phyloP scores from a whole-genome alignment of 2,888 invertebrate genomes.

The Orgyia antiqua region DNA sequence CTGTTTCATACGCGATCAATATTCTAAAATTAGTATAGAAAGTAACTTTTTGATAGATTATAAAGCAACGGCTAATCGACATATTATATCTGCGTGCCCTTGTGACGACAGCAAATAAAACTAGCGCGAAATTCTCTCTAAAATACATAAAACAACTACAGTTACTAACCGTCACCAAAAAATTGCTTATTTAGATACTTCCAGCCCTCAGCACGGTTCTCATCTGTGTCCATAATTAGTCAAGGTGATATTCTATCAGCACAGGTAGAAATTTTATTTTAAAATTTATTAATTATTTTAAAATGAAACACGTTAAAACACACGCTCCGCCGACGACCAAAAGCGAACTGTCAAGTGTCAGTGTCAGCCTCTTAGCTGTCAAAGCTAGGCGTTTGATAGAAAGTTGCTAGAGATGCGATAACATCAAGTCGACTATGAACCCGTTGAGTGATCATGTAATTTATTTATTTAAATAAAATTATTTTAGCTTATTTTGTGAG shows the following conservation, averaged over 20 bases:
- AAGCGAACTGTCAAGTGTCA: constrained; percentile 43
- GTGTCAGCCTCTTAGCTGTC: too few species aligned
- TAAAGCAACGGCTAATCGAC: too few species aligned
- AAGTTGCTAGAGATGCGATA: too few species aligned
- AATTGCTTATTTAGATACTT: constrained; percentile 72
- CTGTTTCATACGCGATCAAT: too few species aligned
- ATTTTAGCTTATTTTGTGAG: too few species aligned
- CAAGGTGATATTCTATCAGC: constrained; percentile 7
- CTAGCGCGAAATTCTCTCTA: constrained; percentile 26
- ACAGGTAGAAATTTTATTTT: constrained; percentile 15
- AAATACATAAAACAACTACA: constrained; percentile 26
- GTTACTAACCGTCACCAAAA: constrained; percentile 68
- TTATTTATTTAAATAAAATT: too few species aligned
- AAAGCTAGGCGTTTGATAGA: too few species aligned
- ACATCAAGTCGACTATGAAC: too few species aligned
- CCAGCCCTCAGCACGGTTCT: constrained; percentile 71
- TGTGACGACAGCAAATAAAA: constrained; percentile 36
- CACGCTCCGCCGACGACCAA: constrained; percentile 7
- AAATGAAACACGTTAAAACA: constrained; percentile 12
- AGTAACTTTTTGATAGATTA: too few species aligned
- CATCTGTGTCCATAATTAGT: constrained; percentile 49
- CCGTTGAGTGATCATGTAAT: too few species aligned
- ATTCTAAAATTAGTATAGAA: too few species aligned
- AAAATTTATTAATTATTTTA: constrained; percentile 18
- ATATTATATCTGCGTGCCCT: too few species aligned